Percentiles rank a stretch among this genome's conserved stretches.
These are phyloP conservation scores for Tringa solitaria DNA, from an alignment of 2,113 vertebrate genomes.

Conservation along the genomic window DNA sequence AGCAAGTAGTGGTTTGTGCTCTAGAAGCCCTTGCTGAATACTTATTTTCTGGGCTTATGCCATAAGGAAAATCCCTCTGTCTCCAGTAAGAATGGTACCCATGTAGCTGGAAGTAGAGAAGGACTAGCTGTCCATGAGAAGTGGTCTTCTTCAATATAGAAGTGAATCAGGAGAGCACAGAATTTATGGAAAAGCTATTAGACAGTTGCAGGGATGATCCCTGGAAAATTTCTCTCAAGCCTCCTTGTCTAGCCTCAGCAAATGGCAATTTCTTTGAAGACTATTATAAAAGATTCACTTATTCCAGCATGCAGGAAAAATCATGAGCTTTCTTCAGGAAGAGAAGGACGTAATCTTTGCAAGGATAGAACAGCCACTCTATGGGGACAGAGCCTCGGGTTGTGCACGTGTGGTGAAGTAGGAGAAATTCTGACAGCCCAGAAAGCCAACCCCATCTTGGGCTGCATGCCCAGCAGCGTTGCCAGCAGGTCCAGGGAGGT, in stretches of 20 bases:
- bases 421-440: not conserved
- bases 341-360: not conserved
- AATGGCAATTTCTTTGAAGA: not conserved
- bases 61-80: not conserved
- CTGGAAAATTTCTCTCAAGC: not conserved
- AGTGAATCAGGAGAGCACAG: not conserved
- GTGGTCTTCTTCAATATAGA: not conserved
- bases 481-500: too few relatives aligned
- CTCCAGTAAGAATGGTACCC: not conserved
- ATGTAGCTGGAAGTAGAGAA: not conserved
- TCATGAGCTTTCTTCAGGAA: not conserved
- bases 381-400: not conserved
- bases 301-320: not conserved
- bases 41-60: not conserved
- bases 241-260: not conserved
- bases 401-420: not conserved
- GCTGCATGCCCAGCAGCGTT: too few relatives aligned
- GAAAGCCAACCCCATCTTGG: too few relatives aligned
- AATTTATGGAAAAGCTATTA: not conserved
- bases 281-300: not conserved
- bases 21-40: not conserved
- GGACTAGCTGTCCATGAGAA: not conserved
- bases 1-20: not conserved
- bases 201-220: not conserved
- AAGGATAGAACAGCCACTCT: not conserved